Percentiles rank a stretch among this genome's conserved stretches.
These are phyloP conservation scores for Boulengeromyrus knoepffleri DNA, from an alignment of 2,113 vertebrate genomes.

Conservation along the genomic window DNA sequence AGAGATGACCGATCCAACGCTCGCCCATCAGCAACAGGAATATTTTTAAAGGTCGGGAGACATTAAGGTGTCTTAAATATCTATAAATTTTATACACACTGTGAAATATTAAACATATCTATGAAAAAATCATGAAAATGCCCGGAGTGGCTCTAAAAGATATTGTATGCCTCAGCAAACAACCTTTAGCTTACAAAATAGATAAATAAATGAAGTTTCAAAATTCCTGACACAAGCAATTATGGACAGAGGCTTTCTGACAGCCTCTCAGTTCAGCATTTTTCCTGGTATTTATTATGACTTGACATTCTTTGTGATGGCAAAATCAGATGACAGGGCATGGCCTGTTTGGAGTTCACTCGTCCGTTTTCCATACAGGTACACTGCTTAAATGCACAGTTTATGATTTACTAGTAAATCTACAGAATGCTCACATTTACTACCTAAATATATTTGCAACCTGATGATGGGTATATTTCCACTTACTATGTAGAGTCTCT, in stretches of 20 bases:
- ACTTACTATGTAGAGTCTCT: background rate
- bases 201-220: constrained; percentile 19
- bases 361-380: background rate
- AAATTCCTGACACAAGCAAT: constrained; percentile 22
- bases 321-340: background rate
- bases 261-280: constrained; percentile 9
- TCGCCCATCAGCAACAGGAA: background rate
- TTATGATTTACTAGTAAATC: background rate
- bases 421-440: background rate
- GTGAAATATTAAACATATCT: constrained; percentile 22
- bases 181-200: constrained; percentile 15
- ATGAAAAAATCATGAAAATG: constrained; percentile 20
- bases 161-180: constrained; percentile 22
- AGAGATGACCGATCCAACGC: background rate
- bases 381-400: background rate
- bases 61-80: constrained; percentile 24
- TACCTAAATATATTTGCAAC: background rate
- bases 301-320: constrained; percentile 8
- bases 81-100: constrained; percentile 13
- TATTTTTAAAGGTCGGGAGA: constrained; percentile 14
- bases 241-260: background rate
- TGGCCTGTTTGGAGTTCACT: background rate
- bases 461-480: background rate
- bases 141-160: constrained; percentile 17
- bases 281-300: constrained; percentile 11